phyloP scores from a whole-genome alignment of 2,888 invertebrate genomes.

The Pollenia griseotomentosa region DNA sequence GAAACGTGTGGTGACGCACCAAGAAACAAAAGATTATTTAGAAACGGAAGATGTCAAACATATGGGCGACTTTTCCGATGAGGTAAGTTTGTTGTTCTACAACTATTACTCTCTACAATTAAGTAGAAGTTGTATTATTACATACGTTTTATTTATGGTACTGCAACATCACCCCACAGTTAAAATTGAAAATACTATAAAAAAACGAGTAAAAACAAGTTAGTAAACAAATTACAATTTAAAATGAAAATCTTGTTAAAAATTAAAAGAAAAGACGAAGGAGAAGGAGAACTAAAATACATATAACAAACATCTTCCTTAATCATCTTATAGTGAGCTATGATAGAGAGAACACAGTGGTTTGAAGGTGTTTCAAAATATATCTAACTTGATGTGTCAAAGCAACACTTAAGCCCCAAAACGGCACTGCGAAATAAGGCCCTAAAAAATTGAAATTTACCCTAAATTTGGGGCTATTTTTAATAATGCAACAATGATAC shows the following conservation, averaged over 20 bases:
- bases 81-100: conserved; percentile 86
- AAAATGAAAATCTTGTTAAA: conserved; percentile 59
- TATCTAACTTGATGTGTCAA: too few relatives aligned
- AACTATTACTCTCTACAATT: conserved; percentile 37
- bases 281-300: conserved; percentile 15
- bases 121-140: conserved; percentile 23
- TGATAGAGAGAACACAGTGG: conserved; percentile 18
- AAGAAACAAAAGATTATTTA: conserved; percentile 91
- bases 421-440: too few relatives aligned
- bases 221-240: conserved; percentile 59
- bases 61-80: conserved; percentile 93
- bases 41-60: conserved; percentile 94
- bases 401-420: too few relatives aligned
- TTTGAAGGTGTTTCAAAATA: not conserved
- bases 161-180: conserved; percentile 12
- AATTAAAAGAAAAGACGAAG: conserved; percentile 40
- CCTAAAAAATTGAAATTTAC: too few relatives aligned
- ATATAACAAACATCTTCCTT: conserved; percentile 41
- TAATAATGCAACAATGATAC: too few relatives aligned
- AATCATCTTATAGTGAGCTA: conserved; percentile 47
- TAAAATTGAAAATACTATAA: not conserved
- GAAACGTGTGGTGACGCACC: conserved; percentile 90
- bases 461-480: too few relatives aligned
- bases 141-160: not conserved
- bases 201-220: conserved; percentile 48